Percentiles rank a stretch among this genome's conserved stretches.
These are phyloP conservation scores for Petrocephalus microphthalmus DNA, from an alignment of 2,113 vertebrate genomes.

Conservation along the genomic window DNA sequence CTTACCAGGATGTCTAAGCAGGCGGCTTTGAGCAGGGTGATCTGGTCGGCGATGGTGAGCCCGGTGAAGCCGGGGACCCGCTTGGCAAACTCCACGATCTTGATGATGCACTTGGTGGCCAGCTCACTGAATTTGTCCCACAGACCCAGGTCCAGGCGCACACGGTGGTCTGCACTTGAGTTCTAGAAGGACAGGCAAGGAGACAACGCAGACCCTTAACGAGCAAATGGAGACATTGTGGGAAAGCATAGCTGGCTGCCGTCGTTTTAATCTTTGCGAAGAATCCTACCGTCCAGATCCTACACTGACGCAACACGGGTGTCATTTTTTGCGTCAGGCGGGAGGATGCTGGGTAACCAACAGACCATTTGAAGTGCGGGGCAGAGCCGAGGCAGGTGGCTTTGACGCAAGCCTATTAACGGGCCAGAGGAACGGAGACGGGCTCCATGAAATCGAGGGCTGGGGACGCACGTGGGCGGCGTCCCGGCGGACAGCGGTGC, in stretches of 20 bases:
- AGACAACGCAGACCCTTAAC: neutral
- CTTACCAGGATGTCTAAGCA: constrained; percentile 90
- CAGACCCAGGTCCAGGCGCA: constrained; percentile 90
- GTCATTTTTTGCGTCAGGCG: constrained; percentile 1
- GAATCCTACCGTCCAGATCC: neutral
- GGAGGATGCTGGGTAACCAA: neutral
- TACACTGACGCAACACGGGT: neutral
- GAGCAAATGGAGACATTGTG: no score
- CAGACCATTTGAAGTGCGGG: constrained; percentile 32
- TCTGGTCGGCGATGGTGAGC: constrained; percentile 96
- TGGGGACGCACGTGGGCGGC: neutral
- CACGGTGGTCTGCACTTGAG: constrained; percentile 90
- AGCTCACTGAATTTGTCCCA: constrained; percentile 99
- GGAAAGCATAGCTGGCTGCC: neutral
- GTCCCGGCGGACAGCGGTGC: no score
- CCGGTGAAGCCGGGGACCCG: constrained; percentile 90
- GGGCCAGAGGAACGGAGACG: constrained; percentile 1
- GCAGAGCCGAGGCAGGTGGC: constrained; percentile 49
- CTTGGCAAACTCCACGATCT: constrained; percentile 99
- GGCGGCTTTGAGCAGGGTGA: constrained; percentile 96
- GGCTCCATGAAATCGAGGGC: neutral
- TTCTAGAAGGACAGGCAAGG: constrained; percentile 61
- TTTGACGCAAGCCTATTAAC: constrained; percentile 36
- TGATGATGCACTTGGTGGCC: constrained; percentile 99
- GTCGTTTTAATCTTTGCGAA: neutral